Percentiles rank a stretch among this genome's conserved stretches.
phyloP scores from a whole-genome alignment of 2,113 vertebrate species.

The Trichomycterus rosablanca region DNA sequence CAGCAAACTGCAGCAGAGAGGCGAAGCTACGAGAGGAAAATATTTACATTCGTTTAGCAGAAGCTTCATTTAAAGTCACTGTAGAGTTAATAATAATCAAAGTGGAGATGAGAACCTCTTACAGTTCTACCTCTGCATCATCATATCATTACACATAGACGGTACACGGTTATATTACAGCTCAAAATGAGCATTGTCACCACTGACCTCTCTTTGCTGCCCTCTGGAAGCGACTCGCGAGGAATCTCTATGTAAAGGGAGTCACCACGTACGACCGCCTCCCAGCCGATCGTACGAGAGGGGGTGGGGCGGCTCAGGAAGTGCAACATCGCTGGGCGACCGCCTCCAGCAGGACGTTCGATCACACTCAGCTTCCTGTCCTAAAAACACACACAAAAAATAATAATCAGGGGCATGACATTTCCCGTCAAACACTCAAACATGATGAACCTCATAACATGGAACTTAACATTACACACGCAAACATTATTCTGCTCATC shows the following conservation, averaged over 20 bases:
- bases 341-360: conserved; percentile 66
- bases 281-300: conserved; percentile 66
- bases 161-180: no score
- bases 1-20: conserved; percentile 72
- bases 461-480: no score
- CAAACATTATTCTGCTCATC: no score
- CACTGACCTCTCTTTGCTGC: conserved; percentile 75
- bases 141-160: no score
- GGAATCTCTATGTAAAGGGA: conserved; percentile 73
- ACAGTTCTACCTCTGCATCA: no score
- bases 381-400: conserved; percentile 38
- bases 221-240: conserved; percentile 67
- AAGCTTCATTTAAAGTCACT: no score
- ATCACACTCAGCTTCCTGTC: conserved; percentile 73
- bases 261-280: conserved; percentile 64
- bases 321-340: conserved; percentile 70
- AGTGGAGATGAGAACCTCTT: no score
- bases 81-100: no score
- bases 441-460: no score
- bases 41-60: not conserved
- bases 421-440: no score
- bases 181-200: not conserved
- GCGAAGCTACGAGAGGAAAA: conserved; percentile 57
- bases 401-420: no score
- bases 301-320: conserved; percentile 68